Evolutionary conservation across 2,888 invertebrate species (phyloP).

Genomic region (Galerucella calmariensis): DNA sequence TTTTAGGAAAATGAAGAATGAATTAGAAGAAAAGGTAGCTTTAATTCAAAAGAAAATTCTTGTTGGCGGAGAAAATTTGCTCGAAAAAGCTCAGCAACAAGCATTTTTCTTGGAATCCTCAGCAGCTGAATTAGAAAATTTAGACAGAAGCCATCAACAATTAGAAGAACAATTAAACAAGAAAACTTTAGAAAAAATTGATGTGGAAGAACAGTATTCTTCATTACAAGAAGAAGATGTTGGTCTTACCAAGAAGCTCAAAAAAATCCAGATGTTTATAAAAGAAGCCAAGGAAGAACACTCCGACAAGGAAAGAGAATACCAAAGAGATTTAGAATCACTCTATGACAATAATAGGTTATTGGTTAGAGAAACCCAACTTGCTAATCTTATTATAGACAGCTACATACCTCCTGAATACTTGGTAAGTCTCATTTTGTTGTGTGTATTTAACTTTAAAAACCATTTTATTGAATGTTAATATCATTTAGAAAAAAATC

Average conservation of each 20-base stretch:
- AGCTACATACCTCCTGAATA: slow-evolving; percentile 94
- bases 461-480: neutral
- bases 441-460: neutral
- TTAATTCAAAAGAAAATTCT: slow-evolving; percentile 95
- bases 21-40: slow-evolving; percentile 84
- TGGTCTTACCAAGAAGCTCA: slow-evolving; percentile 92
- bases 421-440: slow-evolving; percentile 70
- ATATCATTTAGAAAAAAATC: slow-evolving; percentile 77
- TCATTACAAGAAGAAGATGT: slow-evolving; percentile 94
- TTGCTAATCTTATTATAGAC: slow-evolving; percentile 91
- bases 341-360: slow-evolving; percentile 93
- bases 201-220: slow-evolving; percentile 95
- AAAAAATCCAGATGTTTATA: slow-evolving; percentile 87
- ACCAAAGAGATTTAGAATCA: slow-evolving; percentile 97
- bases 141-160: slow-evolving; percentile 82
- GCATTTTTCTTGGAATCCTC: slow-evolving; percentile 89
- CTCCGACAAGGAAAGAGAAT: slow-evolving; percentile 90
- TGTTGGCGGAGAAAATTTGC: slow-evolving; percentile 96
- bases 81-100: slow-evolving; percentile 97
- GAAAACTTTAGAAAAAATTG: slow-evolving; percentile 92
- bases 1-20: slow-evolving; percentile 78
- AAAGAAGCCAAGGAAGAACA: slow-evolving; percentile 88
- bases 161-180: slow-evolving; percentile 85
- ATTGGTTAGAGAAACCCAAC: slow-evolving; percentile 87
- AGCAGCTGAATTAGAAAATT: slow-evolving; percentile 81